These are phyloP conservation scores for Lomographa bimaculata DNA, from an alignment of 2,888 invertebrate species.

Conservation along the genomic window DNA sequence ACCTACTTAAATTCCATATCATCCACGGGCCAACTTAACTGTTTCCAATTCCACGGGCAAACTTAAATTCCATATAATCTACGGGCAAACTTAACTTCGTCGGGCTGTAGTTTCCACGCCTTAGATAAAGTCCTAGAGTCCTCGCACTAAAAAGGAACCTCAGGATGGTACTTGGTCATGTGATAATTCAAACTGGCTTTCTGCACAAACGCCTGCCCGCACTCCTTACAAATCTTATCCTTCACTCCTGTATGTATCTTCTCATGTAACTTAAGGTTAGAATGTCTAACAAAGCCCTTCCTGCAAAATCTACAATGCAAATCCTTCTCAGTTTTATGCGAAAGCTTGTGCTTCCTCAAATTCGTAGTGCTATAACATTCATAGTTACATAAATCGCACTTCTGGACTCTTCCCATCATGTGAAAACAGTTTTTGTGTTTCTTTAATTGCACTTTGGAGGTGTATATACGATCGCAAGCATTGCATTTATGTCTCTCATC, in stretches of 20 bases:
- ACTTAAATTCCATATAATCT: too few species aligned
- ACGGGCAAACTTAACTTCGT: too few species aligned
- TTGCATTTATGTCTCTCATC: slow-evolving; percentile 10
- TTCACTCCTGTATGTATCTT: slow-evolving; percentile 21
- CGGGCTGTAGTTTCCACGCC: background rate
- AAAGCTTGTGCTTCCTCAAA: slow-evolving; percentile 4
- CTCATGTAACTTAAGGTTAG: slow-evolving; percentile 4
- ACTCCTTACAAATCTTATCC: slow-evolving; percentile 30
- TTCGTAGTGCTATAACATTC: background rate
- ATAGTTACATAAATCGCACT: slow-evolving; percentile 3
- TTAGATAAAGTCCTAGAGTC: too few species aligned
- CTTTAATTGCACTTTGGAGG: background rate
- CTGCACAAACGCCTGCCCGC: slow-evolving; percentile 41
- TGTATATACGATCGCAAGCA: slow-evolving; percentile 5
- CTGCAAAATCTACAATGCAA: slow-evolving; percentile 13
- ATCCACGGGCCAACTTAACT: too few species aligned
- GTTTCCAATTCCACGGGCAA: too few species aligned
- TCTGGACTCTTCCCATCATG: slow-evolving; percentile 2
- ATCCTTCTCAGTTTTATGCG: slow-evolving; percentile 9
- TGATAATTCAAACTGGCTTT: slow-evolving; percentile 40
- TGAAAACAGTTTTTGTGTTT: background rate
- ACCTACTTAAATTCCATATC: too few species aligned
- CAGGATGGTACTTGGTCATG: slow-evolving; percentile 31
- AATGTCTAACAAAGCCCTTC: slow-evolving; percentile 6
- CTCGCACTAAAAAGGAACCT: slow-evolving; percentile 54